Evolutionary conservation across 2,113 vertebrate genomes (phyloP), one percentile per base, ranked within the genome.

Genomic region (human): DNA sequence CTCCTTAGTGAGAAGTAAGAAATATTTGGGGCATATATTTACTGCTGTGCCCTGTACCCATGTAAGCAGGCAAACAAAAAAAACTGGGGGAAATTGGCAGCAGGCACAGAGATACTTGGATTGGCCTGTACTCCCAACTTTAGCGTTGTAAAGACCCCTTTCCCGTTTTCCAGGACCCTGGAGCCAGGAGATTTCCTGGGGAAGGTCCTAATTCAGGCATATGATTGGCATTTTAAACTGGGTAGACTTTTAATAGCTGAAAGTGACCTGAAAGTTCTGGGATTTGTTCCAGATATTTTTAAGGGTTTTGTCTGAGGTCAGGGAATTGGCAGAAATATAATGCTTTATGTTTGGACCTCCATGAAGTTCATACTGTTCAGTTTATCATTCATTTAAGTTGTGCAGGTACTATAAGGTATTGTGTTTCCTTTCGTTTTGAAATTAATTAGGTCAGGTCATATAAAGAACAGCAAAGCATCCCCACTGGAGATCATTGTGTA

Each of bases 251-350:
- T 81, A 93, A n/a, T 91, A 94, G 38, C 43, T 91, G 55, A 89
- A 96, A 90, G 43, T 94, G 92, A 93, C 52, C 93, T 89, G 61
- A 81, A 91, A 91, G n/a, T 96, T 93, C 88, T 96, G 78, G 86
- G 11, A 89, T 81, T 66, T 93, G 20, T 93, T 95, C 81, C 85
- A 93, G 43, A 8, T 91, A 43, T 93, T 96, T 97, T 94, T 89
- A 61, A 97, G 79, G 75, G 64, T 96, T 96, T 96, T 82, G 92
- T 79, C 40, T 94, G 75, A 79, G 82, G 76, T 91, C 48, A 97
- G 75, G 10, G 25, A 84, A 89, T 73, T 96, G 73, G 94, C 55
- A 94, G 93, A 73, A 79, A 82, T 22, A 76, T 3, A 86, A 1
- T 81, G 16, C 57, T 97, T 90, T 89, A 50, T 79, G 82, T 95